A percentile compares a stretch with the other conserved stretches of the same genome.
phyloP scores from a whole-genome alignment of 2,797 vertebrate species.

The Melanotaenia nigrans region DNA sequence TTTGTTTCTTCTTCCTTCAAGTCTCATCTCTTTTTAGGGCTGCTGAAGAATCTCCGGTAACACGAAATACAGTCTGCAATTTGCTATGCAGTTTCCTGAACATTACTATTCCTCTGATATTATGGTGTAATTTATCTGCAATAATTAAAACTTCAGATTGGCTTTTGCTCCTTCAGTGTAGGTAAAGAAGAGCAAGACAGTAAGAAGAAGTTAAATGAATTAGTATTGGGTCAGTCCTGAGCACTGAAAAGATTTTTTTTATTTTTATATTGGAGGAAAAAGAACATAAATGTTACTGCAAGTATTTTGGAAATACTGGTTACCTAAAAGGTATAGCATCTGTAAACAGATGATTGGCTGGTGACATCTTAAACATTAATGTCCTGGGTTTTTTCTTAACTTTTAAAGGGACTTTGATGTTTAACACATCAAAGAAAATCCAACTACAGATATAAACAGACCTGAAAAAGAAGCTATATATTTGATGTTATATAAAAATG shows the following conservation, averaged over 20 bases:
- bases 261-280: no score
- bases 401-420: no score
- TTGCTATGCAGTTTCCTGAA: background rate
- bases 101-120: background rate
- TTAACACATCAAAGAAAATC: no score
- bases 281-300: no score
- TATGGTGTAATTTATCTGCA: background rate
- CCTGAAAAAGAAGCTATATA: no score
- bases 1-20: slow-evolving; percentile 9
- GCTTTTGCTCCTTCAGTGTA: background rate
- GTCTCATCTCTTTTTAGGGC: slow-evolving; percentile 27
- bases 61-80: background rate
- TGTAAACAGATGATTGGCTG: background rate
- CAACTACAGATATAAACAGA: no score
- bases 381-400: background rate
- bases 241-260: no score
- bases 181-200: background rate
- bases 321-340: no score
- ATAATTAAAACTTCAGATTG: background rate
- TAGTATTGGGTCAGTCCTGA: background rate
- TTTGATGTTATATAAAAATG: no score
- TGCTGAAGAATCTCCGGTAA: slow-evolving; percentile 5
- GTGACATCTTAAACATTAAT: background rate
- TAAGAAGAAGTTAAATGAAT: background rate
- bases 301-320: no score